Evolutionary conservation across 2,888 invertebrate genomes (phyloP).

Genomic region (Xylota segnis): DNA sequence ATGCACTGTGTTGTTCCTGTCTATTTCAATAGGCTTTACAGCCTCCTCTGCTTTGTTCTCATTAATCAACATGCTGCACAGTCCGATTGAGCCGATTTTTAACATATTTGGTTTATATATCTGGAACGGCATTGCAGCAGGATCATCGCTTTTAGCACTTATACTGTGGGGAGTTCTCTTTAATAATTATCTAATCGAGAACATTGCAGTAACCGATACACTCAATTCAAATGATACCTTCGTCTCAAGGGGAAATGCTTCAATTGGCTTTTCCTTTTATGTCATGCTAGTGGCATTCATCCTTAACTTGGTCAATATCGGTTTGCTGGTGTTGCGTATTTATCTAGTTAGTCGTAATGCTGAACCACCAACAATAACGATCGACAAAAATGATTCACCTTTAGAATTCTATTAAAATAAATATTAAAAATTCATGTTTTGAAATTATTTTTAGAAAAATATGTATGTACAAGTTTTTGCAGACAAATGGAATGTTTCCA

Average conservation of each 20-base stretch:
- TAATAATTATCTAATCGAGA: conserved; percentile 80
- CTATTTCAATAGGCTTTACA: conserved; percentile 85
- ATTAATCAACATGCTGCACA: conserved; percentile 86
- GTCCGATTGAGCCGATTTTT: conserved; percentile 86
- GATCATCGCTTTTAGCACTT: conserved; percentile 80
- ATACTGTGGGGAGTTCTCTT: conserved; percentile 84
- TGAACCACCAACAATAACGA: conserved; percentile 78
- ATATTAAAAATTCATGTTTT: background rate
- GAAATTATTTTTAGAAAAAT: no score
- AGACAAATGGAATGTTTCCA: no score
- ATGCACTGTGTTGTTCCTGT: conserved; percentile 86
- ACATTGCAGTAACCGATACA: conserved; percentile 84
- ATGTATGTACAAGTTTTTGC: background rate
- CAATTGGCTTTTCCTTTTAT: conserved; percentile 85
- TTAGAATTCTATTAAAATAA: conserved; percentile 75
- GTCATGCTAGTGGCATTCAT: conserved; percentile 77
- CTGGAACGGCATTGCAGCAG: conserved; percentile 86
- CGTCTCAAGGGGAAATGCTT: conserved; percentile 80
- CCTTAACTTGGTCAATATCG: conserved; percentile 79
- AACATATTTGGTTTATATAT: conserved; percentile 86
- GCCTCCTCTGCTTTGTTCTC: conserved; percentile 85
- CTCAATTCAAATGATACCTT: conserved; percentile 79
- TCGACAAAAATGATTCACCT: conserved; percentile 69
- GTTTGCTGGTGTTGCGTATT: conserved; percentile 81
- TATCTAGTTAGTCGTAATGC: conserved; percentile 81